phyloP scores from a whole-genome alignment of 2,888 invertebrate species.

The Oscheius sp. region DNA sequence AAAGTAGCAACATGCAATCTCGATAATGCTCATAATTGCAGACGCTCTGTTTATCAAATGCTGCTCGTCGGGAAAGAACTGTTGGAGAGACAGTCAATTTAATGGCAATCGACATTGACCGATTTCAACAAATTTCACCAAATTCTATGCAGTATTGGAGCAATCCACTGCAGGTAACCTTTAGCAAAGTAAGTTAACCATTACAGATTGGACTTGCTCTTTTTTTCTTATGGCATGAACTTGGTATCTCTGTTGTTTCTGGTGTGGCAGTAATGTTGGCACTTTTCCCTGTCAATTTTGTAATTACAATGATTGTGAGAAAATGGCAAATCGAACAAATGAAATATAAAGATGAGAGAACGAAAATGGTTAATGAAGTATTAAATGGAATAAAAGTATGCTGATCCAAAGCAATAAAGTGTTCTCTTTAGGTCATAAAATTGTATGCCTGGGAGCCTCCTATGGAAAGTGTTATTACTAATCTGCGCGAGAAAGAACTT shows the following conservation, averaged over 20 bases:
- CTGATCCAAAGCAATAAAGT: background rate
- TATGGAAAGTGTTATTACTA: slow-evolving; percentile 69
- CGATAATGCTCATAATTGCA: slow-evolving; percentile 19
- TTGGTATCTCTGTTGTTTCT: slow-evolving; percentile 86
- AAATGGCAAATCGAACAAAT: slow-evolving; percentile 82
- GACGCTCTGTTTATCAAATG: slow-evolving; percentile 75
- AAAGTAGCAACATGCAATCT: slow-evolving; percentile 68
- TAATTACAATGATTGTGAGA: slow-evolving; percentile 68
- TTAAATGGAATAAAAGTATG: slow-evolving; percentile 86
- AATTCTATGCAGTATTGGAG: slow-evolving; percentile 72
- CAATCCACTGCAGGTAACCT: slow-evolving; percentile 65
- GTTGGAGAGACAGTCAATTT: slow-evolving; percentile 78
- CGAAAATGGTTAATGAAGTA: slow-evolving; percentile 93
- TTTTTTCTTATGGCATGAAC: slow-evolving; percentile 75
- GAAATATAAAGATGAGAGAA: slow-evolving; percentile 92
- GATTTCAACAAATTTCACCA: slow-evolving; percentile 74
- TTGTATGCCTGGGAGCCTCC: slow-evolving; percentile 77
- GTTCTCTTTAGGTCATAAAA: slow-evolving; percentile 60
- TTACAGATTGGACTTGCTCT: slow-evolving; percentile 60
- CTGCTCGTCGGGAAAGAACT: slow-evolving; percentile 75
- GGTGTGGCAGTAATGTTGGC: slow-evolving; percentile 93
- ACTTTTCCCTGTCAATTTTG: slow-evolving; percentile 79
- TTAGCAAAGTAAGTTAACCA: background rate
- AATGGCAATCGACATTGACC: slow-evolving; percentile 77
- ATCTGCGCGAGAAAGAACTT: slow-evolving; percentile 66